Evolutionary conservation across 2,113 vertebrate genomes (phyloP).

Genomic region (Semnopithecus entellus): DNA sequence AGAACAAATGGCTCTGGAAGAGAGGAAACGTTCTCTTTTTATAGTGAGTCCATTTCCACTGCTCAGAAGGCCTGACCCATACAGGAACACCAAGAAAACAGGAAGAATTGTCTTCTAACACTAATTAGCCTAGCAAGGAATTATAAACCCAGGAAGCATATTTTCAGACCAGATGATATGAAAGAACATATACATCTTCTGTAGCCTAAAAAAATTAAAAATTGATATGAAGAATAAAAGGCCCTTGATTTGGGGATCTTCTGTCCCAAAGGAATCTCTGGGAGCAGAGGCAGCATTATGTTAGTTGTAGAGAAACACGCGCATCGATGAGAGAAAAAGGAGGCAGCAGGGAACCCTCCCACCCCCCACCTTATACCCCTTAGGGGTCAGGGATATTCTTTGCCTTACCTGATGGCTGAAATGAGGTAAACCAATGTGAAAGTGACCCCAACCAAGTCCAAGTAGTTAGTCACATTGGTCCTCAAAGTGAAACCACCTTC

Average conservation of each 20-base stretch:
- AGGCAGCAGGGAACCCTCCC: background rate
- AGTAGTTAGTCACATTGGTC: accelerated
- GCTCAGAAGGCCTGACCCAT: background rate
- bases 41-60: background rate
- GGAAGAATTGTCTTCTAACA: too few species aligned
- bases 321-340: background rate
- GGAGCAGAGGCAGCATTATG: too few species aligned
- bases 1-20: background rate
- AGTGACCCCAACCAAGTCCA: background rate
- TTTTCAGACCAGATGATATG: background rate
- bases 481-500: background rate
- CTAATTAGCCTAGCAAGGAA: background rate
- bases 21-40: background rate
- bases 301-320: too few species aligned
- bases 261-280: background rate
- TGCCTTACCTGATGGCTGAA: background rate
- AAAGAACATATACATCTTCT: background rate
- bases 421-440: accelerated
- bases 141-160: background rate
- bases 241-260: background rate
- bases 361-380: too few species aligned
- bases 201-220: background rate
- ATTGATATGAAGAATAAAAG: background rate
- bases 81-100: background rate
- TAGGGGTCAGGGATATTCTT: background rate